These are phyloP conservation scores for Pluvialis apricaria DNA, from an alignment of 2,113 vertebrate genomes.

Conservation along the genomic window DNA sequence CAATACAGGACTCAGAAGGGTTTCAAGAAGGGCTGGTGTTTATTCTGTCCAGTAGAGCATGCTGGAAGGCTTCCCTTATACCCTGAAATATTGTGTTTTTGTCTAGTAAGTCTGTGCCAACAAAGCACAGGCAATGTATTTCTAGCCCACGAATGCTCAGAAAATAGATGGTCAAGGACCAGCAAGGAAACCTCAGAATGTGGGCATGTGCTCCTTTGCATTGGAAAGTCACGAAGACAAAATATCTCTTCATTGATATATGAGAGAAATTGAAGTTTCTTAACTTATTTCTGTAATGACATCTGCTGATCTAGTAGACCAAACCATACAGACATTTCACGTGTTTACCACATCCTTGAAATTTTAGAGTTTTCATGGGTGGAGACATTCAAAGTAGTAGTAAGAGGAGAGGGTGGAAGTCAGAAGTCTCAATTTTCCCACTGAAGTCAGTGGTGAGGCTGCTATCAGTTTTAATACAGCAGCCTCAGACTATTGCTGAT, in stretches of 20 bases:
- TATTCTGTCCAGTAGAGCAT: neutral
- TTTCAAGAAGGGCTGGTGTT: neutral
- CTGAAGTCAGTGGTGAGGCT: neutral
- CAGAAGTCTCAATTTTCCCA: neutral
- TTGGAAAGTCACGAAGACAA: neutral
- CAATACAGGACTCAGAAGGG: neutral
- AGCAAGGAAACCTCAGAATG: neutral
- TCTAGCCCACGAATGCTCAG: accelerated
- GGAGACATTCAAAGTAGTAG: neutral
- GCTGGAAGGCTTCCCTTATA: neutral
- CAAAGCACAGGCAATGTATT: neutral
- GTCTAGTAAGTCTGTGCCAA: neutral
- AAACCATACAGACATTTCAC: neutral
- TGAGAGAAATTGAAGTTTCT: neutral
- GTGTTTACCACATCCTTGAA: neutral
- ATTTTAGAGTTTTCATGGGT: neutral
- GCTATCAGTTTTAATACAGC: neutral
- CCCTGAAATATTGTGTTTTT: neutral
- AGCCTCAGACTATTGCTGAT: neutral
- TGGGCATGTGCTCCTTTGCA: neutral
- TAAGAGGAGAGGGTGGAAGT: neutral
- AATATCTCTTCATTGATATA: neutral
- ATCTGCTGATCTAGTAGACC: neutral
- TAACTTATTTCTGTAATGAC: neutral
- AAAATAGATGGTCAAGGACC: neutral